phyloP scores from a whole-genome alignment of 2,113 vertebrate species.

The Psephotus haematonotus region DNA sequence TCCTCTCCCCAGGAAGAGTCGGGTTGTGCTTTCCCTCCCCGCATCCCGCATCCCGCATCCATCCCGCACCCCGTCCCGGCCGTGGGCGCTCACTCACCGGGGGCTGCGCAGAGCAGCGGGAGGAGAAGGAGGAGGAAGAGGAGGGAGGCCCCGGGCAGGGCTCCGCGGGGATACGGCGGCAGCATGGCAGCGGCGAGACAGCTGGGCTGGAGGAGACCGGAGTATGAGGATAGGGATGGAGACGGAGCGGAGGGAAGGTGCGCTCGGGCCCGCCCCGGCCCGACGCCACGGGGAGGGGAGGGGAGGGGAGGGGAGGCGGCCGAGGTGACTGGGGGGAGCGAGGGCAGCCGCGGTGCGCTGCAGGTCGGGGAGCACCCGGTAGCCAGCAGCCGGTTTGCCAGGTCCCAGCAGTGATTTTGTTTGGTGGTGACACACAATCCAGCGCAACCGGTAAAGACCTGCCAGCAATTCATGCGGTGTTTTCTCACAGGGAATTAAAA shows the following conservation, averaged over 20 bases:
- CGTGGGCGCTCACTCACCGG: constrained; percentile 57
- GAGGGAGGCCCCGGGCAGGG: not conserved
- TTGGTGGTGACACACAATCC: rapidly evolving
- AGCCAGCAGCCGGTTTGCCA: not conserved
- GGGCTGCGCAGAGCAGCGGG: constrained; percentile 60
- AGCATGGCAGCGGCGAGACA: not conserved
- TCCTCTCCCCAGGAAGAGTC: rapidly evolving
- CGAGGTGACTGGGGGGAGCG: not conserved
- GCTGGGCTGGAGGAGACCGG: not conserved
- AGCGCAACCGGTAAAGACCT: not conserved
- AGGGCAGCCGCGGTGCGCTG: not conserved
- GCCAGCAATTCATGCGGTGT: not conserved
- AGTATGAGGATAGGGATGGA: not conserved
- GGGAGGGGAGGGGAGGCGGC: not conserved
- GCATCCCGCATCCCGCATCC: not conserved
- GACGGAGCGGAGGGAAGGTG: not conserved
- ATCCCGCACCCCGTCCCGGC: not conserved
- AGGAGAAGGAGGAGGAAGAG: constrained; percentile 49
- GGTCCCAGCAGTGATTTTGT: not conserved
- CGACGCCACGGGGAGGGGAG: not conserved
- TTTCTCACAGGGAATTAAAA: not conserved
- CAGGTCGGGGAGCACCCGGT: not conserved
- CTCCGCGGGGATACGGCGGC: not conserved
- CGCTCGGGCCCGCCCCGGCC: not conserved
- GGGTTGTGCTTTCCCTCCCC: not conserved